phyloP scores from a whole-genome alignment of 2,888 invertebrate genomes.

The Polymixis flavicincta region DNA sequence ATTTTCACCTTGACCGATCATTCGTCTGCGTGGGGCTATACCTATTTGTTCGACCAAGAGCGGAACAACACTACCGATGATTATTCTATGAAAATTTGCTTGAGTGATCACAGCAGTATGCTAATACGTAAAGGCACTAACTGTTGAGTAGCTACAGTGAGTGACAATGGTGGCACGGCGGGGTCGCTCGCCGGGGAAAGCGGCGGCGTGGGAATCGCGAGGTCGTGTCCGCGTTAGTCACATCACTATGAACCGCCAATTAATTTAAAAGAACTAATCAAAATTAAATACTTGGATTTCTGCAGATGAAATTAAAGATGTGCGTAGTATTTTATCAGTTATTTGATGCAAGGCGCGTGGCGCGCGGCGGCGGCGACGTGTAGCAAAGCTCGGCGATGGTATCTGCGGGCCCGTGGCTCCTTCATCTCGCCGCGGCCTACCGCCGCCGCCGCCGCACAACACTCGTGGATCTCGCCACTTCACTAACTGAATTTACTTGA shows the following conservation, averaged over 20 bases:
- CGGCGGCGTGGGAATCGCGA: constrained; percentile 76
- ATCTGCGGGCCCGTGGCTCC: constrained; percentile 76
- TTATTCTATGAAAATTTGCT: constrained; percentile 72
- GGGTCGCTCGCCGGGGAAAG: constrained; percentile 63
- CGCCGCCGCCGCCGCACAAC: constrained; percentile 72
- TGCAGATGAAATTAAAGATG: constrained; percentile 86
- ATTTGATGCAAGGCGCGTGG: constrained; percentile 85
- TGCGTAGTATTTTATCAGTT: constrained; percentile 81
- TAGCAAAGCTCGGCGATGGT: constrained; percentile 83
- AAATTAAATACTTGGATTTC: constrained; percentile 67
- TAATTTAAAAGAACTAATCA: constrained; percentile 62
- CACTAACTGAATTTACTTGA: constrained; percentile 77
- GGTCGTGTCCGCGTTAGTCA: constrained; percentile 61
- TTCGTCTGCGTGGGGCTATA: constrained; percentile 77
- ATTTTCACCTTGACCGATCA: constrained; percentile 85
- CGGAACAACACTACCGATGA: constrained; percentile 73
- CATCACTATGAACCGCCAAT: constrained; percentile 48
- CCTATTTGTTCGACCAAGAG: constrained; percentile 79
- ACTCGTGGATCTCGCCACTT: constrained; percentile 75
- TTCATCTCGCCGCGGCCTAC: constrained; percentile 85
- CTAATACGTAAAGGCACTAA: constrained; percentile 60
- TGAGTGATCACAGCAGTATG: constrained; percentile 73
- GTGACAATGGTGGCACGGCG: constrained; percentile 59
- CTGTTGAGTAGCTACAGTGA: constrained; percentile 45
- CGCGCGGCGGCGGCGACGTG: constrained; percentile 81